phyloP scores from a whole-genome alignment of 2,888 invertebrate species.

The Celastrina argiolus region DNA sequence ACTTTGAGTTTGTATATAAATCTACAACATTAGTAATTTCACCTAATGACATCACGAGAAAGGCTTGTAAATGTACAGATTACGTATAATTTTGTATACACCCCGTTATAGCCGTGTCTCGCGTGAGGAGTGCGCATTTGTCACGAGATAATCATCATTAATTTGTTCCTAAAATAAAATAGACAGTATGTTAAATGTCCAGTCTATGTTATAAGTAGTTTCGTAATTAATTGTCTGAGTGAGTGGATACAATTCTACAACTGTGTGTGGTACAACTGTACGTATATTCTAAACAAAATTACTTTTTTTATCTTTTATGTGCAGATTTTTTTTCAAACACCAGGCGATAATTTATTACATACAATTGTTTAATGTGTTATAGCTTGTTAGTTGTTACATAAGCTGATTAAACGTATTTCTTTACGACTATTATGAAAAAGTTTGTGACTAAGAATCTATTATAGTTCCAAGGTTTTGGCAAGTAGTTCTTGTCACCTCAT shows the following conservation, averaged over 20 bases:
- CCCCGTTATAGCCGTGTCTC: not conserved
- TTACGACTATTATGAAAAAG: conserved; percentile 28
- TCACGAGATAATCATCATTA: conserved; percentile 17
- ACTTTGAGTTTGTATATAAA: not conserved
- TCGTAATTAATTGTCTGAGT: not conserved
- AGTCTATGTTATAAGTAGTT: not conserved
- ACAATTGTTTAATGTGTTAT: not conserved
- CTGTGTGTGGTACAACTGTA: too few species aligned
- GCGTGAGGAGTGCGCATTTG: not conserved
- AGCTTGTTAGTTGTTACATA: not conserved
- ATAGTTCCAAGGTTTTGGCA: conserved; percentile 38
- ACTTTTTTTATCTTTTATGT: too few species aligned
- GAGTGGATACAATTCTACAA: not conserved
- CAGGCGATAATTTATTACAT: not conserved
- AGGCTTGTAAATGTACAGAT: not conserved
- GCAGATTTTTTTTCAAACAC: too few species aligned
- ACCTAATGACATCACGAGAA: not conserved
- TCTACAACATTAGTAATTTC: not conserved
- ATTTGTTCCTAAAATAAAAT: conserved; percentile 12
- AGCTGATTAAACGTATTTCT: conserved; percentile 11
- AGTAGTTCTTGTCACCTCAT: conserved; percentile 30
- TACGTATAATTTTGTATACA: not conserved
- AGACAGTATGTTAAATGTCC: not conserved
- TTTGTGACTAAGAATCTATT: conserved; percentile 29
- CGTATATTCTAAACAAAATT: too few species aligned